phyloP scores from a whole-genome alignment of 1,140 invertebrate genomes.

The Neelides sp. region DNA sequence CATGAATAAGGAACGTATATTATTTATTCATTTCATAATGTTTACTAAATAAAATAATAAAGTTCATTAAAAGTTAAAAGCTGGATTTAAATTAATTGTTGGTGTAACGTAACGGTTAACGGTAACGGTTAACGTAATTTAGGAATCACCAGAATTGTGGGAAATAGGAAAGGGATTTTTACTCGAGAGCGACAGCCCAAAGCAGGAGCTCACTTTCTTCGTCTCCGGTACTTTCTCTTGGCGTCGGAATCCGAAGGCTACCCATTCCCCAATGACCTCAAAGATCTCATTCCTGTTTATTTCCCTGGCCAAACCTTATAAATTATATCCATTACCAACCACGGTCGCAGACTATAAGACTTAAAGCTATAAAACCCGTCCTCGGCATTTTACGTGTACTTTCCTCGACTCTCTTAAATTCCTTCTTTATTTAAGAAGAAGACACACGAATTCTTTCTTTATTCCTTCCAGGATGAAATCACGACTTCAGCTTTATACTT shows the following conservation, averaged over 20 bases:
- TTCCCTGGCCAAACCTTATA: too few species aligned
- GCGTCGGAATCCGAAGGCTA: slow-evolving; percentile 24
- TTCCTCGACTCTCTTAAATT: too few species aligned
- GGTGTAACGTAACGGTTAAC: background rate
- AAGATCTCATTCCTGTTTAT: slow-evolving; percentile 16
- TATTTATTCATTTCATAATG: background rate
- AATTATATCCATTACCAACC: too few species aligned
- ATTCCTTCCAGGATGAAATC: too few species aligned
- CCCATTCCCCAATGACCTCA: slow-evolving; percentile 21
- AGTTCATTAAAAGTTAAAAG: background rate
- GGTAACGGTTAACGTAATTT: background rate
- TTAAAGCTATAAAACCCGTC: too few species aligned
- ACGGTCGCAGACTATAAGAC: too few species aligned
- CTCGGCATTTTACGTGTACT: too few species aligned
- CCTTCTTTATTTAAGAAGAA: too few species aligned
- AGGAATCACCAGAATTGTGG: slow-evolving; percentile 39
- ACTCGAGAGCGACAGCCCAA: slow-evolving; percentile 49
- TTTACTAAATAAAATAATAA: background rate
- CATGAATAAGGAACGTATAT: background rate
- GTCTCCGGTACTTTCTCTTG: slow-evolving; percentile 34
- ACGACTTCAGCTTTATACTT: too few species aligned
- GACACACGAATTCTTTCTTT: too few species aligned
- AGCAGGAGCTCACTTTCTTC: slow-evolving; percentile 41
- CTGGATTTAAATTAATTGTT: background rate
- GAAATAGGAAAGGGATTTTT: slow-evolving; percentile 49